A percentile compares a stretch with the other conserved stretches of the same genome.
These are phyloP conservation scores for Felis chaus DNA, from an alignment of 2,113 vertebrate species.

Conservation along the genomic window DNA sequence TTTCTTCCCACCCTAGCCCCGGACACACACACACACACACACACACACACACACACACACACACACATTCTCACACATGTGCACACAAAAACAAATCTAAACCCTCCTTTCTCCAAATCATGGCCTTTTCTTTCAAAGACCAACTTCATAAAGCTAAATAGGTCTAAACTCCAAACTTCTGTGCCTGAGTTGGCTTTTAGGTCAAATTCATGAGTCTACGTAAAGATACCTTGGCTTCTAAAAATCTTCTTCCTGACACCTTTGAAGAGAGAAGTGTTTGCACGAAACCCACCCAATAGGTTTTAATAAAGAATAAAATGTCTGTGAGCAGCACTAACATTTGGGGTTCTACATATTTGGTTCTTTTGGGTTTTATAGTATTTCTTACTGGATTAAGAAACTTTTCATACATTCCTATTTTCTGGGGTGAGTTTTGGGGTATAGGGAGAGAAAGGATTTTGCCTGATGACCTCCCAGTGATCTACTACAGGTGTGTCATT, in stretches of 20 bases:
- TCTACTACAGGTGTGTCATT: constrained; percentile 75
- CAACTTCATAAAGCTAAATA: constrained; percentile 22
- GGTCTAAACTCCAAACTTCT: constrained; percentile 36
- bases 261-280: background rate
- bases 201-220: constrained; percentile 17
- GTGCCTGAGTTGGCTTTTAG: constrained; percentile 8
- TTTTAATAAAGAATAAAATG: background rate
- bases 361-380: background rate
- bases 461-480: constrained; percentile 61
- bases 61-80: background rate
- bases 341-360: background rate
- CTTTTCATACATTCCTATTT: background rate
- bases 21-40: background rate
- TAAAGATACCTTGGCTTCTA: constrained; percentile 51
- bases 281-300: background rate
- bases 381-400: constrained; percentile 29
- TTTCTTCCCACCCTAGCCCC: background rate
- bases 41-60: too few species aligned
- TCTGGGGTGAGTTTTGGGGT: background rate
- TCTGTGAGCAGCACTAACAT: background rate
- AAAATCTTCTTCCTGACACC: background rate
- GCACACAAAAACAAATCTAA: background rate
- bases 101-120: background rate
- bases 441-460: background rate
- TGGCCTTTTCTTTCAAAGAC: constrained; percentile 31